Evolutionary conservation across 2,888 invertebrate species (phyloP).

Genomic region (Stomorhina lunata): DNA sequence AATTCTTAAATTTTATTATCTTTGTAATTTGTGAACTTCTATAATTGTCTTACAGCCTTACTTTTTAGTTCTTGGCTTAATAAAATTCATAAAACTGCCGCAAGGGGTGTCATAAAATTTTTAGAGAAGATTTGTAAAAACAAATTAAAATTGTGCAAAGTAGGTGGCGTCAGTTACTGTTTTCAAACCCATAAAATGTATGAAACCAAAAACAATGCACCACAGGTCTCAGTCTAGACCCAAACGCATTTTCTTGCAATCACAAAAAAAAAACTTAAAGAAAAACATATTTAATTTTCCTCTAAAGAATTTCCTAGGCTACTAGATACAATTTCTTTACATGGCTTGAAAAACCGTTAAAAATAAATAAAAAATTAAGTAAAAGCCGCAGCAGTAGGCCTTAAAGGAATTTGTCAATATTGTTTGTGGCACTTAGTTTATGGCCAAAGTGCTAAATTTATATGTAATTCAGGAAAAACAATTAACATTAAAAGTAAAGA

Average conservation of each 20-base stretch:
- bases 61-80: conserved; percentile 41
- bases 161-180: conserved; percentile 60
- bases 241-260: conserved; percentile 4
- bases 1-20: no score
- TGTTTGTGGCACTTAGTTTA: conserved; percentile 47
- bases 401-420: conserved; percentile 64
- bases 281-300: conserved; percentile 23
- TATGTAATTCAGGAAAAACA: conserved; percentile 37
- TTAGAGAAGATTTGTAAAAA: conserved; percentile 32
- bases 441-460: conserved; percentile 23
- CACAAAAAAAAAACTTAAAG: conserved; percentile 1
- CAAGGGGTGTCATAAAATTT: conserved; percentile 28
- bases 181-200: conserved; percentile 18
- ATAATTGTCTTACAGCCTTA: no score
- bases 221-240: conserved; percentile 47
- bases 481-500: conserved; percentile 48
- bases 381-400: conserved; percentile 51
- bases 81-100: conserved; percentile 20
- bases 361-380: conserved; percentile 49
- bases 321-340: background rate
- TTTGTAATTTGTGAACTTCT: no score
- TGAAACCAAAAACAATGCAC: conserved; percentile 21
- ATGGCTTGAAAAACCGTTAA: conserved; percentile 54
- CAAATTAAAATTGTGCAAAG: conserved; percentile 54
- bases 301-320: background rate